A percentile compares a stretch with the other conserved stretches of the same genome.
phyloP scores from a whole-genome alignment of 2,113 vertebrate species.

The Pterocles gutturalis region DNA sequence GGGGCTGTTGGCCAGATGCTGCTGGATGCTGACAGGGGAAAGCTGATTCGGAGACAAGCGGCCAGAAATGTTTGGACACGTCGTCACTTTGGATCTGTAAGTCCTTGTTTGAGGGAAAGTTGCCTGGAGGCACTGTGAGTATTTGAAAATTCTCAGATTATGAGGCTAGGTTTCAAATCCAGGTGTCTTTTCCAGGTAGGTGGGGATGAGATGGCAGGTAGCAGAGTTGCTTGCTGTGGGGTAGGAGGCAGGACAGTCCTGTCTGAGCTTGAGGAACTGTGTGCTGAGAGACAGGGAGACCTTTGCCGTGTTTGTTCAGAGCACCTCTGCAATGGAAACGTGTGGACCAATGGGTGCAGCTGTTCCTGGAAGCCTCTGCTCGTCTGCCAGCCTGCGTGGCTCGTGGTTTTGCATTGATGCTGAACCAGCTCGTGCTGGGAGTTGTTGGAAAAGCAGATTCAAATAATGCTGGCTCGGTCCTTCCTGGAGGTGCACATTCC shows the following conservation, averaged over 20 bases:
- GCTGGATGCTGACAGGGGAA: slow-evolving; percentile 60
- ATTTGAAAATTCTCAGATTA: slow-evolving; percentile 7
- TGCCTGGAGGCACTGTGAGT: background rate
- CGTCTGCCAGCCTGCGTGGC: background rate
- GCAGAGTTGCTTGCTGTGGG: background rate
- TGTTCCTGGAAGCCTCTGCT: slow-evolving; percentile 19
- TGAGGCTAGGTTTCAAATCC: background rate
- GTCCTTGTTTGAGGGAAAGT: slow-evolving; percentile 47
- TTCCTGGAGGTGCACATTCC: background rate
- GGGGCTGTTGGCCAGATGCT: slow-evolving; percentile 71
- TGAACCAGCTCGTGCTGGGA: background rate
- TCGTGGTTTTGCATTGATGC: background rate
- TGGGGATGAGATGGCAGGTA: background rate
- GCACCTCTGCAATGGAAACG: background rate
- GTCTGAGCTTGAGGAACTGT: background rate
- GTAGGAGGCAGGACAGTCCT: background rate
- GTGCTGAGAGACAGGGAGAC: background rate
- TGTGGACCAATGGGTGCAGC: background rate
- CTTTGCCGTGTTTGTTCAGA: background rate
- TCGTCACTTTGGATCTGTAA: slow-evolving; percentile 40
- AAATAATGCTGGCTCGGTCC: background rate
- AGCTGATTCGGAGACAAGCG: slow-evolving; percentile 42
- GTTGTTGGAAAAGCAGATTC: background rate
- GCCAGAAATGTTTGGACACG: slow-evolving; percentile 67
- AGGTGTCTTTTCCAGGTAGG: background rate